These are phyloP conservation scores for Echiichthys vipera DNA, from an alignment of 2,797 vertebrate genomes.

Conservation along the genomic window DNA sequence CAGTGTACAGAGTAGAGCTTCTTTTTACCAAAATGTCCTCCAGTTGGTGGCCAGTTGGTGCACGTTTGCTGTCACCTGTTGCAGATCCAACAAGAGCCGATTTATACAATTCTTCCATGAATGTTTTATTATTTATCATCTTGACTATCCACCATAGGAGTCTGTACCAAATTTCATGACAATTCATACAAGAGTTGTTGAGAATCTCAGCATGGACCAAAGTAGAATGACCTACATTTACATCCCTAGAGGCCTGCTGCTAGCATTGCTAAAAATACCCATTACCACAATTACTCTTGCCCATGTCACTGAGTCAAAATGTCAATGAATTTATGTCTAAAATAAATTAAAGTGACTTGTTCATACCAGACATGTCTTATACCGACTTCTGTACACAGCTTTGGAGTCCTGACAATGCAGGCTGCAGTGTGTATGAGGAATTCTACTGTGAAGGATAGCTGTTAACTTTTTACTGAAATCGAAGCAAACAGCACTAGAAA, in stretches of 20 bases:
- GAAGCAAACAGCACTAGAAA: constrained; percentile 4
- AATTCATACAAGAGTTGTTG: not conserved
- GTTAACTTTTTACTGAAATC: not conserved
- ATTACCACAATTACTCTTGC: constrained; percentile 6
- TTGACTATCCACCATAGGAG: not conserved
- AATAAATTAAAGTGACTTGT: constrained; percentile 7
- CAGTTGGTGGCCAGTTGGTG: too few species aligned
- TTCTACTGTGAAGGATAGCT: not conserved
- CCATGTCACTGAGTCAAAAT: not conserved
- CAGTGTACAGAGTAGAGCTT: too few species aligned
- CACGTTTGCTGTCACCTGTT: too few species aligned
- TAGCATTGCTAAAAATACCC: not conserved
- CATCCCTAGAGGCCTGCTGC: not conserved
- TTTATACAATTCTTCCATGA: too few species aligned
- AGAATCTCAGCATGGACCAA: not conserved
- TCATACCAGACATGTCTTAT: not conserved
- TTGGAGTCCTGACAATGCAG: too few species aligned
- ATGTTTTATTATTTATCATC: not conserved
- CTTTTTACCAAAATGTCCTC: too few species aligned
- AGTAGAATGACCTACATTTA: not conserved
- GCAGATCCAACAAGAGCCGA: too few species aligned
- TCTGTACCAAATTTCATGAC: not conserved
- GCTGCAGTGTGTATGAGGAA: too few species aligned
- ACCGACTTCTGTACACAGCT: not conserved
- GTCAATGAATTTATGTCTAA: constrained; percentile 4